Conservation (phyloP, 2,888 invertebrate genomes). For the Xanthia icteritia region DNA sequence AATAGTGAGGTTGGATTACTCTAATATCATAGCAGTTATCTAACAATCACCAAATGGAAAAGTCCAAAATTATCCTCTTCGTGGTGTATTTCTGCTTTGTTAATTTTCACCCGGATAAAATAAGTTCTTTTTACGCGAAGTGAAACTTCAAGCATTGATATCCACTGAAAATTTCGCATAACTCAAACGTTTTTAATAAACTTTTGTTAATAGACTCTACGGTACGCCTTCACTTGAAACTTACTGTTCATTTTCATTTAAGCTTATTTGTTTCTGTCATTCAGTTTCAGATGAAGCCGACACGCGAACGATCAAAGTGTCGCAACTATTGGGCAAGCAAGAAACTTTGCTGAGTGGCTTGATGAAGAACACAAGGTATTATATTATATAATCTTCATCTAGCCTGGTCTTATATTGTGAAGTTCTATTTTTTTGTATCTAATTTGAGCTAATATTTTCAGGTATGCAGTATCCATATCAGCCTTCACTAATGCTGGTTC, state of each 20-base stretch:
- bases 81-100: neutral
- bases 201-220: neutral
- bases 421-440: neutral
- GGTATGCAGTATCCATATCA: conserved; percentile 95
- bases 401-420: no score
- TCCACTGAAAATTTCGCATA: neutral
- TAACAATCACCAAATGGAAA: neutral
- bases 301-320: conserved; percentile 82
- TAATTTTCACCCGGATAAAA: neutral
- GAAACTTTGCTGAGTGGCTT: conserved; percentile 87
- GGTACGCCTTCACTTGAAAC: neutral
- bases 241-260: neutral
- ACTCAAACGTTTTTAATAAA: neutral
- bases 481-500: conserved; percentile 96
- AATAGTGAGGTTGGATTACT: neutral
- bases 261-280: neutral
- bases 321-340: conserved; percentile 82
- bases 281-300: conserved; percentile 81
- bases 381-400: neutral
- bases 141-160: neutral
- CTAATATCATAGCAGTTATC: neutral
- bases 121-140: neutral
- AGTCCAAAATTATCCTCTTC: neutral
- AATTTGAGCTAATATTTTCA: conserved; percentile 76
- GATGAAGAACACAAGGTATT: conserved; percentile 89